These are phyloP conservation scores for Phaethornis superciliosus DNA, from an alignment of 2,113 vertebrate genomes.

Conservation along the genomic window DNA sequence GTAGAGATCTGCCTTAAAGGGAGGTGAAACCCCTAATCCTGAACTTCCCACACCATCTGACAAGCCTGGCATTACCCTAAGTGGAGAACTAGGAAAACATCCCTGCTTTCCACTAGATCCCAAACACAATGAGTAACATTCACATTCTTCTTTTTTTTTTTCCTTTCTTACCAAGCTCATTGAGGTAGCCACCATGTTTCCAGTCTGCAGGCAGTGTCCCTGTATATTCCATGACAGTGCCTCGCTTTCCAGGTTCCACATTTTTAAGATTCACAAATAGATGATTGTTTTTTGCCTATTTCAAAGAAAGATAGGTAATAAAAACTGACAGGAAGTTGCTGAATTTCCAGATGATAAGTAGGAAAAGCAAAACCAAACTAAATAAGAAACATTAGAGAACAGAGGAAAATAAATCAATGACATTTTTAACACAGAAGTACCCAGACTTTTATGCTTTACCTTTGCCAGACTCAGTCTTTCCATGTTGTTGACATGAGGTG, in stretches of 20 bases:
- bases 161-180: constrained; percentile 85
- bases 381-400: background rate
- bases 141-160: background rate
- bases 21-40: background rate
- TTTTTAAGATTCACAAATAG: constrained; percentile 89
- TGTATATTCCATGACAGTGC: constrained; percentile 73
- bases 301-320: background rate
- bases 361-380: background rate
- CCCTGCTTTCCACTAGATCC: background rate
- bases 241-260: constrained; percentile 81
- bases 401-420: background rate
- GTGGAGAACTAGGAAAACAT: background rate
- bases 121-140: background rate
- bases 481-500: constrained; percentile 79
- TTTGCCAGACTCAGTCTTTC: constrained; percentile 80
- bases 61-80: background rate
- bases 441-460: constrained; percentile 73
- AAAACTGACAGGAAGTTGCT: background rate
- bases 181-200: constrained; percentile 91
- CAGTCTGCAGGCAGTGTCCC: constrained; percentile 92
- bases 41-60: background rate
- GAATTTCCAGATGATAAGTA: background rate
- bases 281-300: constrained; percentile 86
- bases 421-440: background rate
- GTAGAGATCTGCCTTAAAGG: background rate